These are phyloP conservation scores for Scotopteryx bipunctaria DNA, from an alignment of 2,888 invertebrate genomes.

Conservation along the genomic window DNA sequence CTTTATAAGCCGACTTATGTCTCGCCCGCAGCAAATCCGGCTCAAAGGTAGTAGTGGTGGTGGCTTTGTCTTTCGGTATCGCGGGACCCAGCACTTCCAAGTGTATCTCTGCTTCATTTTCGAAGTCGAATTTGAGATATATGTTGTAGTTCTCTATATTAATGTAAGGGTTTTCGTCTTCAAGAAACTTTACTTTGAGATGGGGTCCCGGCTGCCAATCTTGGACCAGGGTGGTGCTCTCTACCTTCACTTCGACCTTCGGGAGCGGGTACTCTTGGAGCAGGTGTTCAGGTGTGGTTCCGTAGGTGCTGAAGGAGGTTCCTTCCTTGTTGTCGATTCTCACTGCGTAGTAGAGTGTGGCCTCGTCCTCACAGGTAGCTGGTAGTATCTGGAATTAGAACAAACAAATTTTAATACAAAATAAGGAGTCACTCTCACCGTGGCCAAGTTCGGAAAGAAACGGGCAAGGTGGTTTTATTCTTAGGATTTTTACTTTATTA, in stretches of 20 bases:
- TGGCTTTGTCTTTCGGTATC: not conserved
- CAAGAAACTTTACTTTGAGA: not conserved
- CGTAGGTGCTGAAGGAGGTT: not conserved
- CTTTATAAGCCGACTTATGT: too few species aligned
- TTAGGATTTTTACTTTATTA: too few species aligned
- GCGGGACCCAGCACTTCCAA: not conserved
- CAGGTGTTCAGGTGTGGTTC: constrained; percentile 1
- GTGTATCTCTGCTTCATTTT: not conserved
- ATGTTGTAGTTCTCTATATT: constrained; percentile 1
- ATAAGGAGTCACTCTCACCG: too few species aligned
- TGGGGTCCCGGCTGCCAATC: constrained; percentile 4
- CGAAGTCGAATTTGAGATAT: constrained; percentile 9
- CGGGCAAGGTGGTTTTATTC: too few species aligned
- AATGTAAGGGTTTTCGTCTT: not conserved
- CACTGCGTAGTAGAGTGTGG: not conserved
- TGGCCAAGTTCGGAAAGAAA: too few species aligned
- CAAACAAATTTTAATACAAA: not conserved
- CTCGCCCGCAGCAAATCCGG: too few species aligned
- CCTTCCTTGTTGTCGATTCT: constrained; percentile 12
- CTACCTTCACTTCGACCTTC: too few species aligned
- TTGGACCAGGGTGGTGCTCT: too few species aligned
- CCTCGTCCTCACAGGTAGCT: not conserved
- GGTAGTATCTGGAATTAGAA: constrained; percentile 1
- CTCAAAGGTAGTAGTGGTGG: not conserved
- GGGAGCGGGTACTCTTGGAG: not conserved